Conservation (phyloP, 2,797 vertebrate genomes). For the Lagorchestes hirsutus region DNA sequence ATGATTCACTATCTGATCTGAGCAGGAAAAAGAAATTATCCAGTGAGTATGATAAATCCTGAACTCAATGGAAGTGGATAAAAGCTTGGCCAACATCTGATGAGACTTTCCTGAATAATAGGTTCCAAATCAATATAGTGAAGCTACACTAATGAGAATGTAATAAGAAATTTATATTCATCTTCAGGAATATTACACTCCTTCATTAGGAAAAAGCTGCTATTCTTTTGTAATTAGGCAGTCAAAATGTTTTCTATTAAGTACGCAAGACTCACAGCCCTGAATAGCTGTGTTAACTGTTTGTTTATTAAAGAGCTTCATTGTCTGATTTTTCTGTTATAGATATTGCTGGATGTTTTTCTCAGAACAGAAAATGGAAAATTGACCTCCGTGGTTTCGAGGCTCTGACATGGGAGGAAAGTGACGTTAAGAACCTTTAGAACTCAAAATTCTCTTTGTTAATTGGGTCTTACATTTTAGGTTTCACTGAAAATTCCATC, state of each 20-base stretch:
- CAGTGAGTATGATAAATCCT: background rate
- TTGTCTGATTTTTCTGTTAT: background rate
- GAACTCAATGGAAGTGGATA: background rate
- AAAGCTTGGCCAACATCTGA: background rate
- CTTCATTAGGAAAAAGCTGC: slow-evolving; percentile 31
- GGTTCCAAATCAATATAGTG: background rate
- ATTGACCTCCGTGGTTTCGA: background rate
- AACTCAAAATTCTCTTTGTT: background rate
- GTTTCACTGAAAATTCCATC: background rate
- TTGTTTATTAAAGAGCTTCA: background rate
- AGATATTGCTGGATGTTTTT: background rate
- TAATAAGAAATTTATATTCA: slow-evolving; percentile 9
- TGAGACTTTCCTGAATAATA: background rate
- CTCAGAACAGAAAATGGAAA: too few species aligned
- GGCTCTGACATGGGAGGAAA: background rate
- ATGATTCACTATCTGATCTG: background rate
- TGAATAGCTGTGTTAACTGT: slow-evolving; percentile 7
- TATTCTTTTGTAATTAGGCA: slow-evolving; percentile 55
- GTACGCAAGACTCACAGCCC: slow-evolving; percentile 27
- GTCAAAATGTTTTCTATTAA: slow-evolving; percentile 16
- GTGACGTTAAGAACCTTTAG: background rate
- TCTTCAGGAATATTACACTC: slow-evolving; percentile 19
- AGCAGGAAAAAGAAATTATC: background rate
- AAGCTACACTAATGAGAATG: background rate
- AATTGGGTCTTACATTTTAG: background rate